Conservation (phyloP, 2,797 vertebrate genomes). For the Smutsia temminckii region DNA sequence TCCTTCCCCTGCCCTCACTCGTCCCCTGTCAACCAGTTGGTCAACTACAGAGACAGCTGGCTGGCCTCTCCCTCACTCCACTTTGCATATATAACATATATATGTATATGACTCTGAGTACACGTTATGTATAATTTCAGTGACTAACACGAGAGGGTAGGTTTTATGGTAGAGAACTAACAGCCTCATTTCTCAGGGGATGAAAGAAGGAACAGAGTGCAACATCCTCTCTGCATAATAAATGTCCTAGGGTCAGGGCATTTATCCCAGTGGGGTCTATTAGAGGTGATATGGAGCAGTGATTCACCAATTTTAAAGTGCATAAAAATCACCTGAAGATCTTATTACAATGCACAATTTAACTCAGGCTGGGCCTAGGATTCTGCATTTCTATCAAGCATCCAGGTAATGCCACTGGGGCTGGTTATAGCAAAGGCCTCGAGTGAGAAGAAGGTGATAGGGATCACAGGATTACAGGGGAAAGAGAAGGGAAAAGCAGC, state of each 20-base stretch:
- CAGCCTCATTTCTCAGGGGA: neutral
- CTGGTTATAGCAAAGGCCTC: neutral
- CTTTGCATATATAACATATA: neutral
- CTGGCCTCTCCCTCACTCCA: constrained; percentile 49
- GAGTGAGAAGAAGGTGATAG: neutral
- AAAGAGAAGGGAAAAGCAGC: neutral
- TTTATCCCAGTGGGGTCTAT: neutral
- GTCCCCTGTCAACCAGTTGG: constrained; percentile 71
- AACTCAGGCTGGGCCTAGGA: neutral
- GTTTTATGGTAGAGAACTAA: constrained; percentile 9
- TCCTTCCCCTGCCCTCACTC: neutral
- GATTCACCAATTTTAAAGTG: constrained; percentile 10
- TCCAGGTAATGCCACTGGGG: neutral
- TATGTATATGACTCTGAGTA: neutral
- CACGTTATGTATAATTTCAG: constrained; percentile 35
- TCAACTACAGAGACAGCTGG: constrained; percentile 83
- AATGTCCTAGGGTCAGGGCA: neutral
- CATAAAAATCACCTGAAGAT: neutral
- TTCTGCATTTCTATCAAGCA: neutral
- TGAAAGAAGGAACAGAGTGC: neutral
- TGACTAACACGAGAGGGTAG: neutral
- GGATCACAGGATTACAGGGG: neutral
- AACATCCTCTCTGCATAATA: neutral
- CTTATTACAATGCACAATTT: neutral
- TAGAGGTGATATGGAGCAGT: neutral